Percentiles rank a stretch among this genome's conserved stretches.
These are phyloP conservation scores for Cheirogaleus medius DNA, from an alignment of 2,113 vertebrate genomes.

Conservation along the genomic window DNA sequence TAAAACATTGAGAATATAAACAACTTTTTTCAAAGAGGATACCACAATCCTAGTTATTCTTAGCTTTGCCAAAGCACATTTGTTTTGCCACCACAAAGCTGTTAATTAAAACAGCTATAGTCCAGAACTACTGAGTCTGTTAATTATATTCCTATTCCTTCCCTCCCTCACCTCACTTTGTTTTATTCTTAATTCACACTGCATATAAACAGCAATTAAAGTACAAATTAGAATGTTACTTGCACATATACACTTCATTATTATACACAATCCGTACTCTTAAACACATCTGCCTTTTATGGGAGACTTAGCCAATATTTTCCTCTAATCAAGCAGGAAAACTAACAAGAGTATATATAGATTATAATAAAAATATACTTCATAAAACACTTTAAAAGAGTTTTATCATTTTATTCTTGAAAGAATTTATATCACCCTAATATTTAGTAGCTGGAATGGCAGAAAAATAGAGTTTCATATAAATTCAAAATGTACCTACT, in stretches of 20 bases:
- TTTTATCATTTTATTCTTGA: neutral
- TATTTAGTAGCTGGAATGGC: neutral
- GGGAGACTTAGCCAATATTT: slow-evolving; percentile 46
- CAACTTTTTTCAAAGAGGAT: slow-evolving; percentile 33
- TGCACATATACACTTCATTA: slow-evolving; percentile 55
- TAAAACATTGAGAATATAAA: neutral
- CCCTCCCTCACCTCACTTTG: slow-evolving; percentile 69
- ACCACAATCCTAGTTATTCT: slow-evolving; percentile 59
- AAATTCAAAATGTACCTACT: neutral
- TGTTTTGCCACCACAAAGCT: slow-evolving; percentile 78
- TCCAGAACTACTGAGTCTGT: slow-evolving; percentile 73
- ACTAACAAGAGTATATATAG: neutral
- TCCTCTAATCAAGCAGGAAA: slow-evolving; percentile 40
- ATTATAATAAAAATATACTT: slow-evolving; percentile 10
- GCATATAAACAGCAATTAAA: slow-evolving; percentile 84
- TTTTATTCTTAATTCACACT: slow-evolving; percentile 82
- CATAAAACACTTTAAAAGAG: neutral
- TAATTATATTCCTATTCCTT: slow-evolving; percentile 79
- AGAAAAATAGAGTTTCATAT: neutral
- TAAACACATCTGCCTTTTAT: slow-evolving; percentile 9
- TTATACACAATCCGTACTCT: slow-evolving; percentile 9
- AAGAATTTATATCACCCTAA: neutral
- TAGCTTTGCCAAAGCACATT: slow-evolving; percentile 72
- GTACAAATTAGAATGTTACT: slow-evolving; percentile 59
- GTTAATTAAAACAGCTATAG: slow-evolving; percentile 81